Conservation (phyloP, 2,113 vertebrate species). For the Campylomormyrus numenius region DNA sequence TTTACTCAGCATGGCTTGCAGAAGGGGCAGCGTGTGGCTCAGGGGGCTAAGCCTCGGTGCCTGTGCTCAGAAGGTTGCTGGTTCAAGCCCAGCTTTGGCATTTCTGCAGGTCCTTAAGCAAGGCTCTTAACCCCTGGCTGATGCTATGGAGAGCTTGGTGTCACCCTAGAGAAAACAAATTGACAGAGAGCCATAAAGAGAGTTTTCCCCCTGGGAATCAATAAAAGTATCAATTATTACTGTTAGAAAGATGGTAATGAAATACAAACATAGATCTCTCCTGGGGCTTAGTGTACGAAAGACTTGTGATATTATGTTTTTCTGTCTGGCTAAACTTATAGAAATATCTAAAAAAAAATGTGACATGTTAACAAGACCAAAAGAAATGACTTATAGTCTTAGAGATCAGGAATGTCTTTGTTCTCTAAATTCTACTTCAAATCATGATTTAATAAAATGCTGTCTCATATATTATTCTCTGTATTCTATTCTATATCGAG, state of each 20-base stretch:
- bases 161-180: too few species aligned
- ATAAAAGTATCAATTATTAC: too few species aligned
- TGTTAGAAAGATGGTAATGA: background rate
- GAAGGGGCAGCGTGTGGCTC: background rate
- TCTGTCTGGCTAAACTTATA: background rate
- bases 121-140: too few species aligned
- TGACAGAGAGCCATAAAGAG: too few species aligned
- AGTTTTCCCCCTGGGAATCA: too few species aligned
- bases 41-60: too few species aligned
- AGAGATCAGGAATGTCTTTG: background rate
- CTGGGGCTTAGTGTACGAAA: background rate
- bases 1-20: background rate
- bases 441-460: background rate
- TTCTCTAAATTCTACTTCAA: background rate
- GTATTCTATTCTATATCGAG: background rate
- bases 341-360: background rate
- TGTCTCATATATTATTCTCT: background rate
- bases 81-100: too few species aligned
- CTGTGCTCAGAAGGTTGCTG: too few species aligned
- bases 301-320: background rate
- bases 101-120: too few species aligned
- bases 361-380: background rate
- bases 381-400: background rate
- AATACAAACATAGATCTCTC: background rate
- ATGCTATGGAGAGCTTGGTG: too few species aligned